Conservation (phyloP, 2,888 invertebrate genomes). For the Biston stratarius region DNA sequence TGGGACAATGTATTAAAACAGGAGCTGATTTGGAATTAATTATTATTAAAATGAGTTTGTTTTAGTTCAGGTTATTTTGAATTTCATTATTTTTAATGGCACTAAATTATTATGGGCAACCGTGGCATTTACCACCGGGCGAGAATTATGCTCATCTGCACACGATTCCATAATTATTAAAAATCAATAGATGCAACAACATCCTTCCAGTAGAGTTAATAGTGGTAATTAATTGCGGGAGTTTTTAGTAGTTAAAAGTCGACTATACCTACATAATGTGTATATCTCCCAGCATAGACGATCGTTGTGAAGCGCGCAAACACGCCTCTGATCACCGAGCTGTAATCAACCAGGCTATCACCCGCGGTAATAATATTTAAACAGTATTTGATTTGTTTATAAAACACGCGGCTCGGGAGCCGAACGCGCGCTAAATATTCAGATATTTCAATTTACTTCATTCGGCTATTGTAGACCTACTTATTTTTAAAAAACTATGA, state of each 20-base stretch:
- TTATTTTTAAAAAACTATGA: background rate
- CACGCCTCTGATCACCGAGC: conserved; percentile 13
- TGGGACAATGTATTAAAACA: no score
- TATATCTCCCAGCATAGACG: background rate
- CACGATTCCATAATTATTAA: no score
- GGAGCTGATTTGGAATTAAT: no score
- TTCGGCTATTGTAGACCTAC: background rate
- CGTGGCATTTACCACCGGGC: no score
- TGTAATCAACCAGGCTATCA: background rate
- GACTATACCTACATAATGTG: background rate
- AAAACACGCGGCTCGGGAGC: background rate
- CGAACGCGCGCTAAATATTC: background rate
- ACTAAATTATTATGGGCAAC: no score
- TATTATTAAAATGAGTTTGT: no score
- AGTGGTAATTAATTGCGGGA: background rate
- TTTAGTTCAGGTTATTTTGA: no score
- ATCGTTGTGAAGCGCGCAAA: background rate
- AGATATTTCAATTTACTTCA: background rate
- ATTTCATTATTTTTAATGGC: no score
- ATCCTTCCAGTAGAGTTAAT: no score
- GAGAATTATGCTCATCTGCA: no score
- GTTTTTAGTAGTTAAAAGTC: background rate
- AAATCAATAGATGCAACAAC: no score
- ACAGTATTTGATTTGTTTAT: conserved; percentile 18
- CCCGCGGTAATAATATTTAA: conserved; percentile 16